phyloP scores from a whole-genome alignment of 2,113 vertebrate species.

The Chionis minor region DNA sequence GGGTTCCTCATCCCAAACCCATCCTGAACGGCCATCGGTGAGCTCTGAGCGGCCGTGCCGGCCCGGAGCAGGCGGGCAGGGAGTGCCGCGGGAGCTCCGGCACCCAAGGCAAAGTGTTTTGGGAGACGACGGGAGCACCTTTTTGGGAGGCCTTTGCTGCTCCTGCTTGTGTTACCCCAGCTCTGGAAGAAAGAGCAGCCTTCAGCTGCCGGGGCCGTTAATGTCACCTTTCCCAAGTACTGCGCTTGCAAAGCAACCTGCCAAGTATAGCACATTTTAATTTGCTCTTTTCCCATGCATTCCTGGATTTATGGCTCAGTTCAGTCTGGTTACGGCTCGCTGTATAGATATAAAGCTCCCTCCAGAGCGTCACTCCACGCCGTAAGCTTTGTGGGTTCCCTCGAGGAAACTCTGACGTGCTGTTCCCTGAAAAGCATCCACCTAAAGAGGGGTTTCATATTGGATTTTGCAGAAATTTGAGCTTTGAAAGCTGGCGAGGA shows the following conservation, averaged over 20 bases:
- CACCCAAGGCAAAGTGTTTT: neutral
- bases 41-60: neutral
- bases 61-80: fast-evolving
- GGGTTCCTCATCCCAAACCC: neutral
- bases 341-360: neutral
- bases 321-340: neutral
- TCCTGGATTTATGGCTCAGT: conserved; percentile 6
- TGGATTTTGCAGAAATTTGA: neutral
- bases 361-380: neutral
- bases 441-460: fast-evolving
- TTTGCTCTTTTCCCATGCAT: conserved; percentile 47
- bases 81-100: fast-evolving
- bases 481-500: neutral
- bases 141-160: neutral
- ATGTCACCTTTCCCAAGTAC: neutral
- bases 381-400: neutral
- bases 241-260: neutral
- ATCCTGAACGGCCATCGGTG: fast-evolving
- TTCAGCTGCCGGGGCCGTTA: neutral
- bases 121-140: neutral
- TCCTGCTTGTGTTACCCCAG: neutral
- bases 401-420: neutral
- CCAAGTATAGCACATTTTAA: conserved; percentile 43
- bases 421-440: neutral
- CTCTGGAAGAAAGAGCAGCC: neutral